phyloP scores from a whole-genome alignment of 2,113 vertebrate genomes.

The Aspiorhynchus laticeps region DNA sequence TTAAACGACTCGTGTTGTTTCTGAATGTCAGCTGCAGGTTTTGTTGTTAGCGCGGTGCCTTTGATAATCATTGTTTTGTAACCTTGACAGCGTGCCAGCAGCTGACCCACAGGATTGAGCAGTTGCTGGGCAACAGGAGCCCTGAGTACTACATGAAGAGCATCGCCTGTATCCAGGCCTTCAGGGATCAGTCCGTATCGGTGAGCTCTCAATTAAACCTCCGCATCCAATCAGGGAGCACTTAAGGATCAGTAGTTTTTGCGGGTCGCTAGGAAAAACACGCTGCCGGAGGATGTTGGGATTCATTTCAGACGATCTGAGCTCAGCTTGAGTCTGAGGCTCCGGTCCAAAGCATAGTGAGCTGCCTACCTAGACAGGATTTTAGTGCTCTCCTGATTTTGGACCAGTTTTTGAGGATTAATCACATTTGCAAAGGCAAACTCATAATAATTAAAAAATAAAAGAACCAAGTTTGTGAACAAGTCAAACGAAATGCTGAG shows the following conservation, averaged over 20 bases:
- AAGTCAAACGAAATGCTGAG: not conserved
- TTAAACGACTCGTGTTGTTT: not conserved
- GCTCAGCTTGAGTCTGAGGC: not conserved
- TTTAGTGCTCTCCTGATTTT: not conserved
- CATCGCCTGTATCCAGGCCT: constrained; percentile 85
- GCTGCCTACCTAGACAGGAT: not conserved
- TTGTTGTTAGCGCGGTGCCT: constrained; percentile 56
- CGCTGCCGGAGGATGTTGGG: not conserved
- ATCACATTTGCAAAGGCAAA: not conserved
- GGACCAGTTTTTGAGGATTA: not conserved
- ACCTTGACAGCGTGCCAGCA: constrained; percentile 86
- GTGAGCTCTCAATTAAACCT: constrained; percentile 71
- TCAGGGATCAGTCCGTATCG: constrained; percentile 89
- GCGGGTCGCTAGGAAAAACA: too few species aligned
- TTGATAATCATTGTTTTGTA: constrained; percentile 55
- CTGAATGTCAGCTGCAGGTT: not conserved
- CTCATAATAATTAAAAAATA: not conserved
- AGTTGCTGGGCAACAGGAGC: constrained; percentile 88
- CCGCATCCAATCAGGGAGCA: constrained; percentile 35
- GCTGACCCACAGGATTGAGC: constrained; percentile 85
- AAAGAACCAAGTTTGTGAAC: not conserved
- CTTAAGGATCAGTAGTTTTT: not conserved
- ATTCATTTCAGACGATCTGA: not conserved
- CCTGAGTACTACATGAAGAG: constrained; percentile 89
- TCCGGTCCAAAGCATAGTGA: not conserved